These are phyloP conservation scores for Jaculus jaculus DNA, from an alignment of 2,113 vertebrate genomes.

Conservation along the genomic window DNA sequence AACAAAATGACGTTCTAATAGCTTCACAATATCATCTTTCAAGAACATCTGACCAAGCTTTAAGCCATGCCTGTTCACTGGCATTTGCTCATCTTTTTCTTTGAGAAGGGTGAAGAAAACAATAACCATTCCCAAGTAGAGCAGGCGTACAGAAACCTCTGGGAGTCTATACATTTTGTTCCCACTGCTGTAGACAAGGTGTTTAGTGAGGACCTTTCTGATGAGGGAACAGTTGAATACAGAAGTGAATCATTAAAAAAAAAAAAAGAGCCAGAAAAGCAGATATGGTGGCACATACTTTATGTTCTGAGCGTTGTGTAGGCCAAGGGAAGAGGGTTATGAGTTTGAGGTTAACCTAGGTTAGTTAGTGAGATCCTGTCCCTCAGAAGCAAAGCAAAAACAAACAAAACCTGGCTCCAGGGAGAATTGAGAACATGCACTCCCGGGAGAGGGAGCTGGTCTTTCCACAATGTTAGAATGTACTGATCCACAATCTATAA, in stretches of 20 bases:
- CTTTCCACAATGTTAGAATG: neutral
- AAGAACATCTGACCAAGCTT: neutral
- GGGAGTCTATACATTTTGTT: neutral
- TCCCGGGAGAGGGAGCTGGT: neutral
- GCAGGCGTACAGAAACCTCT: neutral
- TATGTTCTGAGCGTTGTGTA: no score
- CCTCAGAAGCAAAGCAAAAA: no score
- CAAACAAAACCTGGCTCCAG: neutral
- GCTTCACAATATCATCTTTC: neutral
- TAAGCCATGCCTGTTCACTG: neutral
- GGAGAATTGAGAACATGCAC: neutral
- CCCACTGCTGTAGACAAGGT: neutral
- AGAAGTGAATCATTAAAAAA: neutral
- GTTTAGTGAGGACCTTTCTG: neutral
- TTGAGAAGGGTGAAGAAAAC: neutral
- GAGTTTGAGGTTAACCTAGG: no score
- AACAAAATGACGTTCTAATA: neutral
- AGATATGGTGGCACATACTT: no score
- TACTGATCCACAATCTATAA: neutral
- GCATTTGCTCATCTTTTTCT: neutral
- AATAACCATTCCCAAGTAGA: neutral
- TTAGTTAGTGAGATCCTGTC: no score
- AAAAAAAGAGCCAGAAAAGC: neutral
- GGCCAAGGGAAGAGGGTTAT: no score
- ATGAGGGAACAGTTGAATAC: neutral